Base-by-base conservation (phyloP, 2,888 invertebrate genomes). In the Stenolophus ochropezus region DNA sequence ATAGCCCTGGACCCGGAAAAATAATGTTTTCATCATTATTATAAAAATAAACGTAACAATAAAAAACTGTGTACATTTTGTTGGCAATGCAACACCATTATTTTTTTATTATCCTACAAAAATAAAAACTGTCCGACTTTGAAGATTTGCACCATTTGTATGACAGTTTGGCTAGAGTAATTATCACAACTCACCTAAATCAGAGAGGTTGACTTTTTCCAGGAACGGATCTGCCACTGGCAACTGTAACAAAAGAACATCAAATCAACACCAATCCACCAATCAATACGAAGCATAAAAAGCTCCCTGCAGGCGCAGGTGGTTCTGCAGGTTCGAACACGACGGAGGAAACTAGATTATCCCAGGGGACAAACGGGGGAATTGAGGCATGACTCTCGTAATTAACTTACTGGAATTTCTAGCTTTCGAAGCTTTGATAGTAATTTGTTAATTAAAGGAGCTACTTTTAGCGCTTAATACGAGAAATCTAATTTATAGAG, bases 201-300 rank as follows among this genome's bases (percentile, higher is more conserved):
- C 94, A 73, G 94, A 93, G 85, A 94, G 90, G 88, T 92, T 94
- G 86, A 94, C 94, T 92, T 96, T 97, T 89, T 96, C 97, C 91
- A 97, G 89, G 90, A 97, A 97, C 65, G 97, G 97, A 90, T 97
- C 97, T 74, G 95, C 96, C 76, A 96, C 96, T 82, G 97, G 97
- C 87, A 97, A 91, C 97, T 97, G 93, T 80, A 94, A 93, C 84
- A 88, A 89, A 89, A 88, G 85, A 85, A 84, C 76, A 73, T 73
- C 69, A 51, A 42, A 80, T 27, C 53, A 73, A 56, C 47, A 49
- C 49, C 33, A 27, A 11, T 11, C 23, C 25, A 33, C 11, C 33
- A 49, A 69, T 25, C 27, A 65, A 27, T 65, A 25, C 14, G 27
- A 23, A 4, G 56, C 16, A 20, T 16, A 8, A 53, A 20, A 56